A percentile compares a stretch with the other conserved stretches of the same genome.
Evolutionary conservation across 23 tunicate species (phyloP).

Genomic region (Oikopleura vanhoeffeni): DNA sequence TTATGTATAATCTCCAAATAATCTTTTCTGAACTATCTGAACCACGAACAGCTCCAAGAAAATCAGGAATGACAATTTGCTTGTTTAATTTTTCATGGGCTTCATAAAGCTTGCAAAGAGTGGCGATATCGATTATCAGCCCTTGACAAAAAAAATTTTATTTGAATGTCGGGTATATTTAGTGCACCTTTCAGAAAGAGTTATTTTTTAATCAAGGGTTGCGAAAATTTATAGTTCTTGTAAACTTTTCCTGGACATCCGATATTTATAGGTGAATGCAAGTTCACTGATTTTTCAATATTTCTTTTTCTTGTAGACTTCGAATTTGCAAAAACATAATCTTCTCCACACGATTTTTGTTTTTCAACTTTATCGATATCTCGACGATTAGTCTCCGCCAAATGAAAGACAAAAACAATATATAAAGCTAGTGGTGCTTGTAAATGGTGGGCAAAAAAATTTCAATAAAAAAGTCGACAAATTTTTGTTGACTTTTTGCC

Average conservation of each 20-base stretch:
- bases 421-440: neutral
- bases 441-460: too few species aligned
- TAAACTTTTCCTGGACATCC: too few species aligned
- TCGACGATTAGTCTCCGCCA: neutral
- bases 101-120: neutral
- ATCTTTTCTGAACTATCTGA: neutral
- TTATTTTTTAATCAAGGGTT: too few species aligned
- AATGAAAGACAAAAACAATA: slow-evolving; percentile 1
- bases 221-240: too few species aligned
- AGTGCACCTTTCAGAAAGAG: too few species aligned
- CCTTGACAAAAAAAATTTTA: neutral
- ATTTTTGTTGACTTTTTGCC: neutral
- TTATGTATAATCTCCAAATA: neutral
- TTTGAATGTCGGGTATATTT: too few species aligned
- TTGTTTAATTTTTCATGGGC: slow-evolving; percentile 1
- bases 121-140: neutral
- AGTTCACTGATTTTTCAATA: too few species aligned
- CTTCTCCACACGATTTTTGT: neutral
- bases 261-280: too few species aligned
- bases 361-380: too few species aligned
- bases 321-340: neutral
- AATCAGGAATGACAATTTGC: slow-evolving; percentile 7
- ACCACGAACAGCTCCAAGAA: neutral
- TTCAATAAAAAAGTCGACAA: too few species aligned
- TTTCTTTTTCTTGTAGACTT: too few species aligned